phyloP scores from a whole-genome alignment of 1,140 invertebrate genomes.

The Neocloeon triangulifer region DNA sequence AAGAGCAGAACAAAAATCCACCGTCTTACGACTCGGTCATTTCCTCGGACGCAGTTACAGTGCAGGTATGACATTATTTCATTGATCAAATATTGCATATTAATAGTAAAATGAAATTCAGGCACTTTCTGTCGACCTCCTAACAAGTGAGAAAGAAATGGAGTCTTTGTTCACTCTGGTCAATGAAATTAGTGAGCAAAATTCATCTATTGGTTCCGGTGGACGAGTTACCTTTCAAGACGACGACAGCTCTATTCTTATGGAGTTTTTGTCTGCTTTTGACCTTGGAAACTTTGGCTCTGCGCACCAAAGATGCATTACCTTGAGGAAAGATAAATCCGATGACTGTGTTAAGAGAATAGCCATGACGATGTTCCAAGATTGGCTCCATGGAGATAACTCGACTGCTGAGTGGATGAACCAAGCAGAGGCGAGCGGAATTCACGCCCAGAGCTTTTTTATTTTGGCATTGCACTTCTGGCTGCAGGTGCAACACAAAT shows the following conservation, averaged over 20 bases:
- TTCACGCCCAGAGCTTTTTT: conserved; percentile 16
- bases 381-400: conserved; percentile 6
- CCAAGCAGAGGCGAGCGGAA: conserved; percentile 16
- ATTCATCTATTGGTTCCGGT: conserved; percentile 9
- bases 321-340: conserved; percentile 13
- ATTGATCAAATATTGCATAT: too few relatives aligned
- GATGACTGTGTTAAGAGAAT: conserved; percentile 16
- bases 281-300: too few relatives aligned
- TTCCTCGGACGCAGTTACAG: conserved; percentile 6
- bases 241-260: conserved; percentile 14
- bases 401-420: not conserved
- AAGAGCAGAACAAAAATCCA: conserved; percentile 14
- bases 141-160: conserved; percentile 14
- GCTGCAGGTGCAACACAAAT: conserved; percentile 18
- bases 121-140: not conserved
- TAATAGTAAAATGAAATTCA: too few relatives aligned
- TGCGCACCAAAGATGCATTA: conserved; percentile 12
- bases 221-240: conserved; percentile 19
- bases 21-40: conserved; percentile 17
- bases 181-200: conserved; percentile 11
- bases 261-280: conserved; percentile 29
- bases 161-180: conserved; percentile 15
- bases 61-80: too few relatives aligned
- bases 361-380: conserved; percentile 14
- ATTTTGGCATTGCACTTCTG: conserved; percentile 9